Evolutionary conservation across 2,113 vertebrate genomes (phyloP), one percentile per base, ranked within the genome.

Genomic region (Acrocephalus arundinaceus): DNA sequence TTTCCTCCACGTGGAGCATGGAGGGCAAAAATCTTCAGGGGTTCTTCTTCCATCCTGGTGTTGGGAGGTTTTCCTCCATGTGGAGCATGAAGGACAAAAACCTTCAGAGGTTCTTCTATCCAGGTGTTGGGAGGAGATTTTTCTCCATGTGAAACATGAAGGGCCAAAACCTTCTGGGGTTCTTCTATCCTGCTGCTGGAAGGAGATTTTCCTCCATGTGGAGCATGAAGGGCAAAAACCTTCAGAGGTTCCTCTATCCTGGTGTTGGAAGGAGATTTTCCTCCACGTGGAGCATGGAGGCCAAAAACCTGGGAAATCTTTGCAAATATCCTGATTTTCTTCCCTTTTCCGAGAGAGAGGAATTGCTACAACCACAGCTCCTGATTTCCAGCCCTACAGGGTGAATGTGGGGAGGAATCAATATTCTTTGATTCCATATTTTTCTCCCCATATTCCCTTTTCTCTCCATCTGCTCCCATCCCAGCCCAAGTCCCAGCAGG

Each of bases 141-240:
- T n/a, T n/a, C n/a, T n/a, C n/a, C n/a, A n/a, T n/a, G n/a, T n/a
- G n/a, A n/a, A n/a, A n/a, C n/a, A 55, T 43, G 3, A 63, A 54
- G 9, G 28, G 18, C 18, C 15, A 10, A 8, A 31, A 28, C 43
- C 35, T 59, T 79, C 5, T 7, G 3, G 24, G 27, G 5, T 74
- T 6, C 35, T 72, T 22, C 21, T 25, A 10, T 6, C 31, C 7
- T 33, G 22, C 10, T 48, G 2, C 7, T 68, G 23, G 45, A 37
- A 37, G 37, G 1, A 35, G 9, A 1, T 49, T 48, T 68, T 67
- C 9, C 20, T 35, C 31, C 33, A 14, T 1, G 1, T 5, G 3
- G n/a, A 70, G 3, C 23, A 49, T 3, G 24, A 28, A 37, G 24
- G 33, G 17, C 33, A 27, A 4, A 5, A 35, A 5, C 16, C 45